Conservation (phyloP, 2,797 vertebrate species). For the Hipposideros larvatus region DNA sequence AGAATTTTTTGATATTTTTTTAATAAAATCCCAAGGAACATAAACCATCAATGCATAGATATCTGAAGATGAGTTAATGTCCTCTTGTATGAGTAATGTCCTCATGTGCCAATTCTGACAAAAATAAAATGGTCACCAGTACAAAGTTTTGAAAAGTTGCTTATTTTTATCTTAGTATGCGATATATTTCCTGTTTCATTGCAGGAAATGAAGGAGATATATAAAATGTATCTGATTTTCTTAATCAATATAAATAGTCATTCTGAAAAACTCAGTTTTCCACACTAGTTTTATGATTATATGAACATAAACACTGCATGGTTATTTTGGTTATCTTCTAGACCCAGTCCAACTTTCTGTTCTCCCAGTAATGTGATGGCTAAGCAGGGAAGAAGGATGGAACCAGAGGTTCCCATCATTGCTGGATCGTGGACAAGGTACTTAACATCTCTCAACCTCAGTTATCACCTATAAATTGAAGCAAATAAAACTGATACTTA, state of each 20-base stretch:
- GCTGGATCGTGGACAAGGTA: neutral
- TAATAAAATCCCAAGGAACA: neutral
- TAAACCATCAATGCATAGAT: neutral
- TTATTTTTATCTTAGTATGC: neutral
- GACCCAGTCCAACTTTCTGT: neutral
- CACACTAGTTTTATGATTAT: neutral
- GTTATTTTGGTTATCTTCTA: neutral
- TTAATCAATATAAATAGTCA: neutral
- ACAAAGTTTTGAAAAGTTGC: neutral
- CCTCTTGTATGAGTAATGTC: neutral
- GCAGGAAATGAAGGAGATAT: neutral
- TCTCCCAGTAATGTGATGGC: neutral
- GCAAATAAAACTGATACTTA: neutral
- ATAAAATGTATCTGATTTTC: neutral
- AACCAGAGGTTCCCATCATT: neutral
- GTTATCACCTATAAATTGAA: neutral
- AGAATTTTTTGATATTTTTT: neutral
- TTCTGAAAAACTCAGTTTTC: constrained; percentile 4
- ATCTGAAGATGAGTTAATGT: neutral
- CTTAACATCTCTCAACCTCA: neutral
- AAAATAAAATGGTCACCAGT: neutral
- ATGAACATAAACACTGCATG: neutral
- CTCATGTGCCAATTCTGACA: neutral
- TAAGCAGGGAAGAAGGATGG: neutral
- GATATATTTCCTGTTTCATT: neutral